Evolutionary conservation across 2,113 vertebrate genomes (phyloP).

Genomic region (Petrocephalus zakoni): DNA sequence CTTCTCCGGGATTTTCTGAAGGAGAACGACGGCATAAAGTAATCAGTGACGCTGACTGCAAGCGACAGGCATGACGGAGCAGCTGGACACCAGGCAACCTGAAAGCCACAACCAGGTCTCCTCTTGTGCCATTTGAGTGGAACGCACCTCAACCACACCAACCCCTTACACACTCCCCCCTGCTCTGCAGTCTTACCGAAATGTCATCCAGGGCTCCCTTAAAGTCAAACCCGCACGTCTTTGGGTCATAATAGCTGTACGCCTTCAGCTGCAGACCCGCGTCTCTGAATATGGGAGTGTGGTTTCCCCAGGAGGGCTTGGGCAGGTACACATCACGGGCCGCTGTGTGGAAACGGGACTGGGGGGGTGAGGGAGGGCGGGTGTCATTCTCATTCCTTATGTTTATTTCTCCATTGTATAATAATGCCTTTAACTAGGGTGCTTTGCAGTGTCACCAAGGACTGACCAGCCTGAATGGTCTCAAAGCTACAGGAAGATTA

Average conservation of each 20-base stretch:
- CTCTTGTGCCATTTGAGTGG: background rate
- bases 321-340: slow-evolving; percentile 84
- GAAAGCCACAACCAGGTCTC: background rate
- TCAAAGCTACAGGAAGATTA: background rate
- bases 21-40: background rate
- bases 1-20: slow-evolving; percentile 79
- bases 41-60: background rate
- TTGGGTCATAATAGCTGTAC: slow-evolving; percentile 90
- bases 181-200: slow-evolving; percentile 68
- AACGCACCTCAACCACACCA: background rate
- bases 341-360: slow-evolving; percentile 86
- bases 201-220: slow-evolving; percentile 88
- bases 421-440: background rate
- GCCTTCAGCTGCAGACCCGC: slow-evolving; percentile 87
- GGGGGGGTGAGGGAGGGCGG: slow-evolving; percentile 40
- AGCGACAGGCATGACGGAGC: background rate
- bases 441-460: background rate
- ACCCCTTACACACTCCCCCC: background rate
- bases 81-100: background rate
- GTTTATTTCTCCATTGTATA: background rate
- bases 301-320: slow-evolving; percentile 94
- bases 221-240: slow-evolving; percentile 90
- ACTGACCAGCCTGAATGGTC: background rate
- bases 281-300: slow-evolving; percentile 95
- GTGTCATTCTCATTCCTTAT: background rate